phyloP scores from a whole-genome alignment of 2,797 vertebrate species.

The Chrysocyon brachyurus region DNA sequence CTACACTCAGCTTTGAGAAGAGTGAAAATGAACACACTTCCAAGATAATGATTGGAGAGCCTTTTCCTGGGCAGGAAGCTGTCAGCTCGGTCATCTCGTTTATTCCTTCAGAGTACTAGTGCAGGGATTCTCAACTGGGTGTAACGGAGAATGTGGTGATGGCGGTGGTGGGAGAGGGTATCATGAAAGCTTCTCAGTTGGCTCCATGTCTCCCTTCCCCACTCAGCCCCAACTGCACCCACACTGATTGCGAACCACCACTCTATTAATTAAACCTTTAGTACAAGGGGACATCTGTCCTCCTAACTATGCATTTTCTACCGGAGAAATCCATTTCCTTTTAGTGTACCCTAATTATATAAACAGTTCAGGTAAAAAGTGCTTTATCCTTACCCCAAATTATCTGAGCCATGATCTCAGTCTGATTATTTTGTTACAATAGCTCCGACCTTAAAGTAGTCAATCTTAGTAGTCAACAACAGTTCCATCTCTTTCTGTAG shows the following conservation, averaged over 20 bases:
- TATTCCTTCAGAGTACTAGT: not conserved
- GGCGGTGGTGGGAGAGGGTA: not conserved
- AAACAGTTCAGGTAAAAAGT: not conserved
- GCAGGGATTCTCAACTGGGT: not conserved
- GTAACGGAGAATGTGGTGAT: not conserved
- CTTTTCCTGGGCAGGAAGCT: not conserved
- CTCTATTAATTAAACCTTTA: not conserved
- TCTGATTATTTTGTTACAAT: conserved; percentile 28
- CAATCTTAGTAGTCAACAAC: not conserved
- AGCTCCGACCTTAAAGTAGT: not conserved
- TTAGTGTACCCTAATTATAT: not conserved
- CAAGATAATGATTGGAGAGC: not conserved
- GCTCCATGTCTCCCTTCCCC: not conserved
- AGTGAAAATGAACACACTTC: not conserved
- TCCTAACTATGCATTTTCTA: not conserved
- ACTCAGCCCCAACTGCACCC: too few relatives aligned
- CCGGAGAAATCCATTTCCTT: not conserved
- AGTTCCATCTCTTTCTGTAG: not conserved
- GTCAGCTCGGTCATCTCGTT: not conserved
- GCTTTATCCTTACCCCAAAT: not conserved
- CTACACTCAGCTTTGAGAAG: not conserved
- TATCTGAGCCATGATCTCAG: not conserved
- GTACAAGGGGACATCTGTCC: not conserved
- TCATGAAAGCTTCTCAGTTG: not conserved
- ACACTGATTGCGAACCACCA: not conserved